Evolutionary conservation across 53 echinoderm and acorn worm species (phyloP).

Genomic region (Zoroaster sp.): DNA sequence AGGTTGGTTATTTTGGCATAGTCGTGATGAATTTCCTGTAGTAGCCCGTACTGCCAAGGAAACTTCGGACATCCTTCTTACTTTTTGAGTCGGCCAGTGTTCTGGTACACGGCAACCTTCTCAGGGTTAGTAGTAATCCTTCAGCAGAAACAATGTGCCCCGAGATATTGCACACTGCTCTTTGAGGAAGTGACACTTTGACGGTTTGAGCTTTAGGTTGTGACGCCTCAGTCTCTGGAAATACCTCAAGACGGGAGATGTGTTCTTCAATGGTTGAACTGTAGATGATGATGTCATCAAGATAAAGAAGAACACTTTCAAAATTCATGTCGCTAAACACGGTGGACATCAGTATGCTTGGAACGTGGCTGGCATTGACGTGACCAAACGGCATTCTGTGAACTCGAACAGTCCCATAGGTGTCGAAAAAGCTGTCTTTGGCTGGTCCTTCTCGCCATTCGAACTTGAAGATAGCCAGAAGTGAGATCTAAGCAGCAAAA

Average conservation of each 20-base stretch:
- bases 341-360: conserved; percentile 38
- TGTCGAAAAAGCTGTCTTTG: conserved; percentile 34
- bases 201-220: background rate
- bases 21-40: conserved; percentile 58
- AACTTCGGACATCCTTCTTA: conserved; percentile 55
- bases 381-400: conserved; percentile 43
- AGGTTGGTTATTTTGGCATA: conserved; percentile 52
- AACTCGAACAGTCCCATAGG: conserved; percentile 43
- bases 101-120: background rate
- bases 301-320: conserved; percentile 17
- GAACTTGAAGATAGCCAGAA: conserved; percentile 42
- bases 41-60: conserved; percentile 64
- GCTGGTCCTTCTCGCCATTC: background rate
- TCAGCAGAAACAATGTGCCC: background rate
- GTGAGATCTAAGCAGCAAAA: conserved; percentile 55
- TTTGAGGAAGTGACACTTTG: conserved; percentile 28
- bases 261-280: conserved; percentile 35
- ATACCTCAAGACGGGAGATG: background rate
- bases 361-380: conserved; percentile 45
- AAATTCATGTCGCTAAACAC: conserved; percentile 42
- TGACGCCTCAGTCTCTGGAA: background rate
- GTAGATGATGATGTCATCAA: conserved; percentile 51
- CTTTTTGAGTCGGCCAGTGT: conserved; percentile 46
- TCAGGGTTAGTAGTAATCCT: conserved; percentile 18
- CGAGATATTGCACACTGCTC: conserved; percentile 16